Evolutionary conservation across 1,140 invertebrate genomes (phyloP).

Genomic region (Venturia canescens): DNA sequence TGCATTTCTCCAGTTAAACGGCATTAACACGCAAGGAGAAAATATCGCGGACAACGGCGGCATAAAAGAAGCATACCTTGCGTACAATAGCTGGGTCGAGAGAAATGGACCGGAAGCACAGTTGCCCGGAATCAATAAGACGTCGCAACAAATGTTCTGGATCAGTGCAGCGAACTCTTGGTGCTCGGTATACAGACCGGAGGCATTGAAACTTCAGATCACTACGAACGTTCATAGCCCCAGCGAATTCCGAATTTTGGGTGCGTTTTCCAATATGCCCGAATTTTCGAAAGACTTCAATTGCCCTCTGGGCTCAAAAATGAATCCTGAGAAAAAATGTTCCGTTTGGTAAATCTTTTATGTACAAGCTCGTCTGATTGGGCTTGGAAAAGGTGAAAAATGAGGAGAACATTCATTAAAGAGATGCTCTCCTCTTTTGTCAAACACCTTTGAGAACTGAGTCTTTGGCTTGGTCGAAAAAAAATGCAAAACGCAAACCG

Average conservation of each 20-base stretch:
- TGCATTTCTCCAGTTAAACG: constrained; percentile 84
- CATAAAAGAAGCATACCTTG: constrained; percentile 89
- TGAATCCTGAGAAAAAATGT: constrained; percentile 96
- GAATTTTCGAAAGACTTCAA: constrained; percentile 93
- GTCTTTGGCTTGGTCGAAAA: too few relatives aligned
- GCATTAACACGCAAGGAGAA: constrained; percentile 92
- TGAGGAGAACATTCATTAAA: too few relatives aligned
- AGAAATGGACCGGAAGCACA: constrained; percentile 81
- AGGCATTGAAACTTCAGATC: constrained; percentile 85
- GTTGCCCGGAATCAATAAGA: constrained; percentile 80
- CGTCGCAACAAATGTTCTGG: constrained; percentile 87
- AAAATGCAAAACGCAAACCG: too few relatives aligned
- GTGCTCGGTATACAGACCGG: constrained; percentile 83
- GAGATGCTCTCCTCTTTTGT: too few relatives aligned
- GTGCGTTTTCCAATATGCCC: constrained; percentile 93
- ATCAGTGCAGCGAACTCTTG: constrained; percentile 83
- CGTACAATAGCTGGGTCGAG: constrained; percentile 63
- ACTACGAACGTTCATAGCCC: constrained; percentile 87
- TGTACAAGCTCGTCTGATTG: too few relatives aligned
- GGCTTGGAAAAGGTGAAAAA: too few relatives aligned
- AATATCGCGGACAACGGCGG: constrained; percentile 96
- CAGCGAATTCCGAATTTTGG: constrained; percentile 89
- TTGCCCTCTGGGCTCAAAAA: constrained; percentile 87
- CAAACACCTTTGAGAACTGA: too few relatives aligned
- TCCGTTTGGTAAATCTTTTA: constrained; percentile 83